Conservation (phyloP, 2,888 invertebrate species). For the Yponomeuta sedellus region DNA sequence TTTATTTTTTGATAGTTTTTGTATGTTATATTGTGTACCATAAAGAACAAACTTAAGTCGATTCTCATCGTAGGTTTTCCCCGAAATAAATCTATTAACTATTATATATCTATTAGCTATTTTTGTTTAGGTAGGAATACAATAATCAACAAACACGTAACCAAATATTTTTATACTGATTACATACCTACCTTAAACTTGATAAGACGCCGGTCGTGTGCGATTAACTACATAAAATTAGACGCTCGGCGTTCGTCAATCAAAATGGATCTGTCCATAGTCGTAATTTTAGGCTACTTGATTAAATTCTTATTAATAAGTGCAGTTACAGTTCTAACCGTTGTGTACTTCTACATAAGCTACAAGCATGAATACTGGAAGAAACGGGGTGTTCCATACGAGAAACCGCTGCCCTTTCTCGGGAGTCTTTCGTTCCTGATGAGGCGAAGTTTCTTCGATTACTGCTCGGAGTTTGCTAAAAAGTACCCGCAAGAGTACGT, state of each 20-base stretch:
- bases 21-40: too few relatives aligned
- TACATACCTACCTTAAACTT: background rate
- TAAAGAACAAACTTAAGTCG: too few relatives aligned
- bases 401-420: slow-evolving; percentile 38
- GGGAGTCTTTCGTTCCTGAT: slow-evolving; percentile 48
- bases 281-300: background rate
- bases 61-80: too few relatives aligned
- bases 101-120: too few relatives aligned
- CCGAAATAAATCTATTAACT: too few relatives aligned
- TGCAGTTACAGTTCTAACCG: slow-evolving; percentile 24
- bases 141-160: too few relatives aligned
- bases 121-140: too few relatives aligned
- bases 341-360: slow-evolving; percentile 35
- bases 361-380: slow-evolving; percentile 52
- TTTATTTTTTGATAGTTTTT: too few relatives aligned
- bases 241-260: background rate
- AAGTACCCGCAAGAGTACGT: slow-evolving; percentile 42
- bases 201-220: background rate
- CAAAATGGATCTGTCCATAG: background rate
- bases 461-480: slow-evolving; percentile 33
- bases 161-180: background rate
- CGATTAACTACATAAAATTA: background rate
- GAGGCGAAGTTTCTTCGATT: slow-evolving; percentile 46
- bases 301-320: slow-evolving; percentile 14
- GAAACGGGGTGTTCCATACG: slow-evolving; percentile 44